A percentile compares a stretch with the other conserved stretches of the same genome.
Conservation (phyloP, 2,888 invertebrate genomes). For the Desoria tigrina region DNA sequence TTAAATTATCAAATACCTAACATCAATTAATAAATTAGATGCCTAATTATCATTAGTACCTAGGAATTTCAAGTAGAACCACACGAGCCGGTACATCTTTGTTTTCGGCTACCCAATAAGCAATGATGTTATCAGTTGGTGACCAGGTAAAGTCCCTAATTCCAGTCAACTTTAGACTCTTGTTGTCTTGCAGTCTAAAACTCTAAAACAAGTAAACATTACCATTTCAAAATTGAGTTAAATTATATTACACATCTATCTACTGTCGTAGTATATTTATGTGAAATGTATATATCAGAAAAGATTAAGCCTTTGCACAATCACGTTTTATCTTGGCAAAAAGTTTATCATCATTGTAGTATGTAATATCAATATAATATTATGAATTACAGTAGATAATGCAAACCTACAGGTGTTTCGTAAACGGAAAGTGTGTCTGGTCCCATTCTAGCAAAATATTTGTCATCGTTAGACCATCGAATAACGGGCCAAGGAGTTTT, state of each 20-base stretch:
- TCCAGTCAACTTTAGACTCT: slow-evolving; percentile 86
- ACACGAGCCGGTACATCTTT: slow-evolving; percentile 95
- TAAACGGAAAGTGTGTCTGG: slow-evolving; percentile 86
- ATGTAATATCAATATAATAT: too few species aligned
- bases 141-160: slow-evolving; percentile 97
- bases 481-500: slow-evolving; percentile 82
- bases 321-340: neutral
- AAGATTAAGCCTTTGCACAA: slow-evolving; percentile 35
- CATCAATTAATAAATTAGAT: neutral
- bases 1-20: neutral
- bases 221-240: slow-evolving; percentile 15
- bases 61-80: slow-evolving; percentile 87
- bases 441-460: slow-evolving; percentile 87
- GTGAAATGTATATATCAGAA: slow-evolving; percentile 24
- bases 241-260: slow-evolving; percentile 19
- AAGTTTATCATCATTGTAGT: slow-evolving; percentile 1
- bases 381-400: slow-evolving; percentile 1
- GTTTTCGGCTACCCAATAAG: slow-evolving; percentile 98
- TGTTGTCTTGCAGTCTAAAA: slow-evolving; percentile 89
- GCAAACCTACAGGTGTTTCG: slow-evolving; percentile 75
- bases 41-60: slow-evolving; percentile 59
- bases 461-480: slow-evolving; percentile 95
- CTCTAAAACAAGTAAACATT: slow-evolving; percentile 64
- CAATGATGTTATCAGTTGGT: slow-evolving; percentile 91
- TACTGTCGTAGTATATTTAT: slow-evolving; percentile 18